Evolutionary conservation across 2,797 vertebrate genomes (phyloP), one percentile per base, ranked within the genome.

Genomic region (Onychomys leucogaster): DNA sequence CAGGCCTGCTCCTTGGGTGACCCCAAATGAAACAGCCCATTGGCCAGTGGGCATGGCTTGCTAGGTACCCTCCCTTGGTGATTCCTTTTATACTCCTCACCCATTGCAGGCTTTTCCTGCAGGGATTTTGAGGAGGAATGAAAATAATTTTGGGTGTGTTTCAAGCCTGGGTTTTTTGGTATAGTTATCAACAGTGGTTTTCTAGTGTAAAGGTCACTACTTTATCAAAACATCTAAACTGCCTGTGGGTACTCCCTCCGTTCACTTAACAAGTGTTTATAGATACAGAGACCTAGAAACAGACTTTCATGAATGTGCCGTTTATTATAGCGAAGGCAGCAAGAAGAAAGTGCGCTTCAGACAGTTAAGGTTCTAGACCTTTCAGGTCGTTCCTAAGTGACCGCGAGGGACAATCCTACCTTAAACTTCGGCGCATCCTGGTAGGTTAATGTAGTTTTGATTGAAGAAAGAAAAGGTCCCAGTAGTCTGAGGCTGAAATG

Each of bases 121-220:
- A 75, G 46, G 65, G 92, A 83, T 95, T 90, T 92, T 95, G 88
- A 93, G 75, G 57, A 59, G 67, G 55, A 94, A 87, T 86, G 91
- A 87, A 91, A 95, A 65, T 77, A 46, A 80, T 92, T 78, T 11
- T 4, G 69, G 94, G 59, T 77, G 84, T 91, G 87, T 95, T 96
- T 95, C 14, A 14, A 81, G 59, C 59, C 52, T 8, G 2, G 55
- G 61, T 41, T 34, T 52, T 95, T 92, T 80, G 78, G 41, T 84
- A 57, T 5, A 14, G 29, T 97, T 88, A 71, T 49, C 37, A 27
- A 75, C 59, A 25, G 43, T 67, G 78, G 41, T 92, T 94, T 93
- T 89, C 59, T 55, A 59, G 61, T 87, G 73, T 85, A 46, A 82
- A 96, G 91, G 82, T 89, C 76, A 49, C 25, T 63, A 75, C 57